Conservation (phyloP, 1,140 invertebrate species). For the Macrobrachium rosenbergii region DNA sequence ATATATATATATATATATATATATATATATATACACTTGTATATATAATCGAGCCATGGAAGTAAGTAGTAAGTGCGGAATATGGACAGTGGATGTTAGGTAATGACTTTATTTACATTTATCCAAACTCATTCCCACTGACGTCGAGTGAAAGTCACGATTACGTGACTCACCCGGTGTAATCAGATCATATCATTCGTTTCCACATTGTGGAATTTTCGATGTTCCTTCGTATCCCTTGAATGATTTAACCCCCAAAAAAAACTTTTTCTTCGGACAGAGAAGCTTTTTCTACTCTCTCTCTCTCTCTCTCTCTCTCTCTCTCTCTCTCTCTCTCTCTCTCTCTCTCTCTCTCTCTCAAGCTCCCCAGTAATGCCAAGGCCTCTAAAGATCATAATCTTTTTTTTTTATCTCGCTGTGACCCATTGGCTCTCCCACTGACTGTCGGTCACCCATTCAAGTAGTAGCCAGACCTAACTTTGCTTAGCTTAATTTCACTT, state of each 20-base stretch:
- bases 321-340: conserved; percentile 3
- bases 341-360: background rate
- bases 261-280: background rate
- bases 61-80: too few species aligned
- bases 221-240: background rate
- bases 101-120: too few species aligned
- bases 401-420: too few species aligned
- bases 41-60: too few species aligned
- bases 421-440: too few species aligned
- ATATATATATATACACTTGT: conserved; percentile 5
- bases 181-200: too few species aligned
- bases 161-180: background rate
- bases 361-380: background rate
- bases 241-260: background rate
- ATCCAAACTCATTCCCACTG: background rate
- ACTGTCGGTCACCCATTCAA: too few species aligned
- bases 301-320: conserved; percentile 10
- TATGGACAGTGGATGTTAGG: too few species aligned
- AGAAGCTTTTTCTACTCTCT: background rate
- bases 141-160: background rate
- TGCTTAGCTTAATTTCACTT: too few species aligned
- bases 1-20: background rate
- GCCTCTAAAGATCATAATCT: too few species aligned
- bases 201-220: too few species aligned
- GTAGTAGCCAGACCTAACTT: too few species aligned